A percentile compares a stretch with the other conserved stretches of the same genome.
Evolutionary conservation across 1,140 invertebrate genomes (phyloP).

Genomic region (Solenopsis invicta): DNA sequence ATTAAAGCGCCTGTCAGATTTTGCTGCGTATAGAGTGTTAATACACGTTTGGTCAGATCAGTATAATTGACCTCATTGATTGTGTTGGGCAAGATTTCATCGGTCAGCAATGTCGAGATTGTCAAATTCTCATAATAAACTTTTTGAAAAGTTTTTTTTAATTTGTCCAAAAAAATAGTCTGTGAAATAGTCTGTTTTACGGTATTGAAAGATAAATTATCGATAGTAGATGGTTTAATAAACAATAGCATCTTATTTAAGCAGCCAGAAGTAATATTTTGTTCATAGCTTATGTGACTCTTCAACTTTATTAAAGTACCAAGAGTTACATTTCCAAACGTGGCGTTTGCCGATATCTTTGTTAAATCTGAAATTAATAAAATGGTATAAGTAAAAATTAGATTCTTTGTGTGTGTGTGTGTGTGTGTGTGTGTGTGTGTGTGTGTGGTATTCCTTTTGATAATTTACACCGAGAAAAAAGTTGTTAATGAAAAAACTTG

Average conservation of each 20-base stretch:
- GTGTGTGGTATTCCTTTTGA: too few relatives aligned
- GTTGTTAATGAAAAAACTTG: too few relatives aligned
- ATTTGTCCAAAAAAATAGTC: slow-evolving; percentile 61
- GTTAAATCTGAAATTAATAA: slow-evolving; percentile 76
- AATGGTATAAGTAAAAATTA: too few relatives aligned
- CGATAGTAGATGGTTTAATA: slow-evolving; percentile 64
- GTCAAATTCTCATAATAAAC: slow-evolving; percentile 71
- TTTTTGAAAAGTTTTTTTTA: slow-evolving; percentile 64
- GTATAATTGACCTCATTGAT: slow-evolving; percentile 74
- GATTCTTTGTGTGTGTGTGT: too few relatives aligned
- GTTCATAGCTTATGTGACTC: slow-evolving; percentile 20
- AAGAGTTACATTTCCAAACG: slow-evolving; percentile 72
- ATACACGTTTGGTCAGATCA: slow-evolving; percentile 63
- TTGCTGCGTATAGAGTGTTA: slow-evolving; percentile 68
- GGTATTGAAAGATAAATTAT: slow-evolving; percentile 70
- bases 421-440: too few relatives aligned
- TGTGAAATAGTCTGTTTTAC: slow-evolving; percentile 70
- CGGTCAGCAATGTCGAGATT: slow-evolving; percentile 64
- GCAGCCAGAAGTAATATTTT: slow-evolving; percentile 57
- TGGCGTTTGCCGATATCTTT: slow-evolving; percentile 75
- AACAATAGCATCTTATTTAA: slow-evolving; percentile 74
- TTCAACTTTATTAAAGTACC: slow-evolving; percentile 66
- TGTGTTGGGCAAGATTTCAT: slow-evolving; percentile 62
- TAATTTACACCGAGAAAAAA: too few relatives aligned
- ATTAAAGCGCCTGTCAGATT: slow-evolving; percentile 71